Evolutionary conservation across 2,797 vertebrate genomes (phyloP).

Genomic region (Lycodopsis pacificus): DNA sequence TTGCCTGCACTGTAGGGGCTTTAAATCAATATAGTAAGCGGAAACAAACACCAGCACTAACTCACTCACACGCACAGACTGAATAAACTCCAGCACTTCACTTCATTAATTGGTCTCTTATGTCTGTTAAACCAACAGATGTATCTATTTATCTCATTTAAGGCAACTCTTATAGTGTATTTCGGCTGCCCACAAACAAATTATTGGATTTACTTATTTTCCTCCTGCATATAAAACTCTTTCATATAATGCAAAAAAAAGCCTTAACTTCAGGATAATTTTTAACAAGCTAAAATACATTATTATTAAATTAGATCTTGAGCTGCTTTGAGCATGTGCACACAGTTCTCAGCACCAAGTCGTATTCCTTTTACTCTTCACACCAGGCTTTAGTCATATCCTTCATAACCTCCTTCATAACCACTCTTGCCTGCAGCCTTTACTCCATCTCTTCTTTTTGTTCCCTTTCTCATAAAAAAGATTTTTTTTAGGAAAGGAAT

Average conservation of each 20-base stretch:
- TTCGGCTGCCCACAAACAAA: constrained; percentile 63
- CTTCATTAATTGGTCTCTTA: constrained; percentile 71
- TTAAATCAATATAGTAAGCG: constrained; percentile 70
- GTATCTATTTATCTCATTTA: constrained; percentile 72
- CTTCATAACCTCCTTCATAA: constrained; percentile 4
- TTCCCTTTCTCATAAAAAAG: constrained; percentile 22
- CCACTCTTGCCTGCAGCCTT: constrained; percentile 38
- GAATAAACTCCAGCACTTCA: constrained; percentile 53
- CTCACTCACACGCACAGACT: constrained; percentile 34
- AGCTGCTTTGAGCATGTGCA: constrained; percentile 47
- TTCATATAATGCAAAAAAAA: constrained; percentile 31
- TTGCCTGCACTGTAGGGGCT: constrained; percentile 42
- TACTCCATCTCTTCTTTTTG: constrained; percentile 31
- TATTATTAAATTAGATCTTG: constrained; percentile 54
- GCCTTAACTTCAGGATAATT: constrained; percentile 32
- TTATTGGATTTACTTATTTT: constrained; percentile 64
- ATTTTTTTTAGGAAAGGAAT: constrained; percentile 31
- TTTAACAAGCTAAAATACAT: constrained; percentile 59
- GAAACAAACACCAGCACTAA: constrained; percentile 44
- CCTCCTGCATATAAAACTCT: constrained; percentile 46
- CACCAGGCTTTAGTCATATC: constrained; percentile 27
- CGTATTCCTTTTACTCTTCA: constrained; percentile 31
- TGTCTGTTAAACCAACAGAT: constrained; percentile 73
- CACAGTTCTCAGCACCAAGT: constrained; percentile 28
- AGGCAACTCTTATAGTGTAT: constrained; percentile 54